Evolutionary conservation across 2,113 vertebrate species (phyloP).

Genomic region (Alexandromys fortis): DNA sequence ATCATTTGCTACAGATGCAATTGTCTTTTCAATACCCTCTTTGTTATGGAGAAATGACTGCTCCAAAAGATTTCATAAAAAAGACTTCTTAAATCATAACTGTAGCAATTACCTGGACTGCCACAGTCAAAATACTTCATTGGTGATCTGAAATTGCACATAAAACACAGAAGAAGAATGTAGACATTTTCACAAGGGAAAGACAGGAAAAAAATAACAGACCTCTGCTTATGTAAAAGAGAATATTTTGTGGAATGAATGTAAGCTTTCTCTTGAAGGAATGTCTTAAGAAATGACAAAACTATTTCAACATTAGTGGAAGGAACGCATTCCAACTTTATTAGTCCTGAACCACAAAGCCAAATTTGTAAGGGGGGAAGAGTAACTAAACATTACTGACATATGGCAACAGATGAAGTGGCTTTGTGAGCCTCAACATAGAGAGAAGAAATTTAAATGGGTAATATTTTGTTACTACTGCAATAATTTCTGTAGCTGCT

Average conservation of each 20-base stretch:
- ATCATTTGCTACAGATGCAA: conserved; percentile 17
- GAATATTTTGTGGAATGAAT: conserved; percentile 27
- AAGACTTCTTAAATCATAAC: conserved; percentile 44
- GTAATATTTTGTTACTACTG: not conserved
- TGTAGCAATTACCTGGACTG: not conserved
- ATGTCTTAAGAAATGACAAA: conserved; percentile 57
- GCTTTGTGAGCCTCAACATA: not conserved
- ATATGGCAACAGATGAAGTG: not conserved
- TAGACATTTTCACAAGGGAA: not conserved
- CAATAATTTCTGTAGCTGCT: not conserved
- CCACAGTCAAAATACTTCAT: conserved; percentile 4
- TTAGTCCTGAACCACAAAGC: conserved; percentile 17
- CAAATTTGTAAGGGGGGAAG: conserved; percentile 3
- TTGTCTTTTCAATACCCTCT: conserved; percentile 35
- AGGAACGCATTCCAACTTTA: conserved; percentile 13
- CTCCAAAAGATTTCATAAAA: conserved; percentile 19
- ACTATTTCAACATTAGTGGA: conserved; percentile 8
- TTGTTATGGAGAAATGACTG: conserved; percentile 28
- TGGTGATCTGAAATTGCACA: conserved; percentile 28
- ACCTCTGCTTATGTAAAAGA: conserved; percentile 60
- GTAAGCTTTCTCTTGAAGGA: conserved; percentile 53
- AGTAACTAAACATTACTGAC: not conserved
- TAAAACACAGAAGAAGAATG: not conserved
- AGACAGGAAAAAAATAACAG: not conserved
- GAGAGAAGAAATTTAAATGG: conserved; percentile 42